Evolutionary conservation across 2,797 vertebrate species (phyloP).

Genomic region (Lycodopsis pacificus): DNA sequence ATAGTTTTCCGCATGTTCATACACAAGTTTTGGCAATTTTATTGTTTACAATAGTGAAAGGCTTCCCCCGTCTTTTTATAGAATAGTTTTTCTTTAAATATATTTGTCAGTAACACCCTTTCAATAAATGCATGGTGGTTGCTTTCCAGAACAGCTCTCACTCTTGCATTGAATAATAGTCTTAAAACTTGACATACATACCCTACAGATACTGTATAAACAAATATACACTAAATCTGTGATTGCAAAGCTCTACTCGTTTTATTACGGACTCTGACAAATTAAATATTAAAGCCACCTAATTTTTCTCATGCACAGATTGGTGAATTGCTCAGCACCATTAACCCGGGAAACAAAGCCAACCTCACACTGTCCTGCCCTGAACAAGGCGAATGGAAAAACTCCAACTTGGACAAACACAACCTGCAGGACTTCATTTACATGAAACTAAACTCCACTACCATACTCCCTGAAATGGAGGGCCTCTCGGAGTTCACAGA

Average conservation of each 20-base stretch:
- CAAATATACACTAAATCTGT: slow-evolving; percentile 10
- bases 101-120: neutral
- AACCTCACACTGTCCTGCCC: slow-evolving; percentile 94
- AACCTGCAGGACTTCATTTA: slow-evolving; percentile 98
- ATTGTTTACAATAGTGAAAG: neutral
- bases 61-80: neutral
- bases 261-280: neutral
- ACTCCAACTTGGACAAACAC: slow-evolving; percentile 97
- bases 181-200: neutral
- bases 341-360: slow-evolving; percentile 97
- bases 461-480: slow-evolving; percentile 97
- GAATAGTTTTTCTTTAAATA: neutral
- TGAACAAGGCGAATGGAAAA: slow-evolving; percentile 98
- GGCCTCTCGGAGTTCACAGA: slow-evolving; percentile 98
- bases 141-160: neutral
- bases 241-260: neutral
- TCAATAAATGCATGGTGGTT: neutral
- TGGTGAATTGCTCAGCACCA: slow-evolving; percentile 95
- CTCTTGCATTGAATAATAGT: neutral
- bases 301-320: slow-evolving; percentile 83
- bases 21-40: neutral
- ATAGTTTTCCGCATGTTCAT: neutral
- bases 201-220: neutral
- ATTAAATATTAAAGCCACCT: slow-evolving; percentile 12
- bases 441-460: slow-evolving; percentile 94